Conservation (phyloP, 2,888 invertebrate genomes). For the Dermolepida albohirtum region DNA sequence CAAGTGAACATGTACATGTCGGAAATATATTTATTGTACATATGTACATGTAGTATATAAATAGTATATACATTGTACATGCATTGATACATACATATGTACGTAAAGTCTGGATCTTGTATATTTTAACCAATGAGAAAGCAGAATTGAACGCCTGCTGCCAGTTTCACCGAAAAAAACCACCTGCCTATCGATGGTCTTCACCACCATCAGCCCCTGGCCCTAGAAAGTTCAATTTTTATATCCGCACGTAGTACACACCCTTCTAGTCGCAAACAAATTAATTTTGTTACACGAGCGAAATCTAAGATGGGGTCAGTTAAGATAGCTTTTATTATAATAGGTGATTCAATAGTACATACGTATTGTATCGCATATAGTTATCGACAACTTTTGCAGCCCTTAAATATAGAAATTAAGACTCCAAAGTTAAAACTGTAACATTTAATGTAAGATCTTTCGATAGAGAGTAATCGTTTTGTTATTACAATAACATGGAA, state of each 20-base stretch:
- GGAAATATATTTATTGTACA: conserved; percentile 2
- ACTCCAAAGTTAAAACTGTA: too few species aligned
- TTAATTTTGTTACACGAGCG: conserved; percentile 11
- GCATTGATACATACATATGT: conserved; percentile 41
- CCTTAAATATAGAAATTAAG: too few species aligned
- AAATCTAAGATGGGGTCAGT: neutral
- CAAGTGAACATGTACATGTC: conserved; percentile 1
- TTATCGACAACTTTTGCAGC: too few species aligned
- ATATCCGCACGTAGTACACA: conserved; percentile 30
- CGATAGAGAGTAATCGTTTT: too few species aligned
- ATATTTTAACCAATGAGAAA: conserved; percentile 59
- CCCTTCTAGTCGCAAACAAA: conserved; percentile 24
- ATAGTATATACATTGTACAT: neutral
- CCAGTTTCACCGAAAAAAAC: conserved; percentile 56
- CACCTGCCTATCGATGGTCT: conserved; percentile 60
- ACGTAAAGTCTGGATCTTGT: conserved; percentile 56
- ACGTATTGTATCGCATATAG: too few species aligned
- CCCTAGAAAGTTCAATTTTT: conserved; percentile 38
- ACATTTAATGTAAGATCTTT: too few species aligned
- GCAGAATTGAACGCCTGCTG: conserved; percentile 59
- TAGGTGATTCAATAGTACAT: too few species aligned
- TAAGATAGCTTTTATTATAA: too few species aligned
- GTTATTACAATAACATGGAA: too few species aligned
- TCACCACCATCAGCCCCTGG: conserved; percentile 47
- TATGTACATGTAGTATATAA: conserved; percentile 6